Conservation (phyloP, 2,113 vertebrate species). For the Bungarus multicinctus region DNA sequence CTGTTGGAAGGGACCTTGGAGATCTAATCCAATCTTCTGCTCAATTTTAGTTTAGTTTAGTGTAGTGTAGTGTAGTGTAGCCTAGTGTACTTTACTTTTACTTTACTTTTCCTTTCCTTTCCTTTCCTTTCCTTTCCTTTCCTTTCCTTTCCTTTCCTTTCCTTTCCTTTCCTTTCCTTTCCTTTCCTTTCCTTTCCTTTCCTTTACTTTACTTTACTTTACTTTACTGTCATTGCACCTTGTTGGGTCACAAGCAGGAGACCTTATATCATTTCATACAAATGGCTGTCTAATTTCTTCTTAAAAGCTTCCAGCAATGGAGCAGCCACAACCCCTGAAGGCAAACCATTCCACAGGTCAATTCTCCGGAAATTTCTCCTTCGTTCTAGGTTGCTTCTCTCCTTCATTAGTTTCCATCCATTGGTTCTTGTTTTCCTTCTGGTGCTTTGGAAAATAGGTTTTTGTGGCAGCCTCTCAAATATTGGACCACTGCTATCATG, state of each 20-base stretch:
- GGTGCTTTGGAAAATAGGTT: neutral
- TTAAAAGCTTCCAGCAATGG: neutral
- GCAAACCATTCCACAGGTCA: neutral
- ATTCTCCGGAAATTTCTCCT: neutral
- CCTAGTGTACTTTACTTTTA: too few relatives aligned
- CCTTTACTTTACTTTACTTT: too few relatives aligned
- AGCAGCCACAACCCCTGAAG: neutral
- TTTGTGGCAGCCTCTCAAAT: neutral
- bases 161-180: too few relatives aligned
- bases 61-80: too few relatives aligned
- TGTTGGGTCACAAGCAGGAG: too few relatives aligned
- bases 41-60: too few relatives aligned
- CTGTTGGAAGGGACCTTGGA: too few relatives aligned
- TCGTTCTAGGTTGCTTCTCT: neutral
- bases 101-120: too few relatives aligned
- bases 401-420: neutral
- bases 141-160: too few relatives aligned
- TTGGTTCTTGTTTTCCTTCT: neutral
- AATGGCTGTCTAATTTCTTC: neutral
- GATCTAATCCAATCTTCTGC: neutral
- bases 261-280: neutral
- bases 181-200: too few relatives aligned
- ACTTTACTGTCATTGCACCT: too few relatives aligned
- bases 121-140: too few relatives aligned
- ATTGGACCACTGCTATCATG: neutral